A percentile compares a stretch with the other conserved stretches of the same genome.
phyloP scores from a whole-genome alignment of 2,797 vertebrate species.

The Avahi laniger region DNA sequence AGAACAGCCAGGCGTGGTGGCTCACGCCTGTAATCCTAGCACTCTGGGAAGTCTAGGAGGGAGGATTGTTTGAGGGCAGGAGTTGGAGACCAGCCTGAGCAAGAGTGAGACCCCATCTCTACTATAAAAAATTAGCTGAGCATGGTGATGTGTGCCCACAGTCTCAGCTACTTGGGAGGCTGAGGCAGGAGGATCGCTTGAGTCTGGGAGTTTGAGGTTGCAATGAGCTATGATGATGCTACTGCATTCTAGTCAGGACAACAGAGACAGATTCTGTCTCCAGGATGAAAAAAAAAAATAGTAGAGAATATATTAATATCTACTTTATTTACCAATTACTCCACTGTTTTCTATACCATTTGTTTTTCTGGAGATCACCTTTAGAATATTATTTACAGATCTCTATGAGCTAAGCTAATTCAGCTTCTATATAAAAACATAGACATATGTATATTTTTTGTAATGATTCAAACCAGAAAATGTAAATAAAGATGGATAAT shows the following conservation, averaged over 20 bases:
- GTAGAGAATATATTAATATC: not conserved
- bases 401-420: not conserved
- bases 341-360: not conserved
- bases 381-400: not conserved
- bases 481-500: not conserved
- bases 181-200: no score
- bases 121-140: not conserved
- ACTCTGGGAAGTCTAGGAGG: not conserved
- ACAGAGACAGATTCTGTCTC: no score
- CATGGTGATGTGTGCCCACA: no score
- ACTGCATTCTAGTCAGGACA: no score
- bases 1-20: no score
- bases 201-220: no score
- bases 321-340: not conserved
- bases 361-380: not conserved
- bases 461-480: conserved; percentile 31
- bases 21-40: no score
- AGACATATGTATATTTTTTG: not conserved
- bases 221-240: no score
- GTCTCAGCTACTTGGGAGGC: no score
- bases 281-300: not conserved
- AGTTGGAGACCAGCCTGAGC: not conserved
- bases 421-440: not conserved
- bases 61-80: not conserved
- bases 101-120: not conserved